These are phyloP conservation scores for Aphaenogaster rudis DNA, from an alignment of 1,140 invertebrate species.

Conservation along the genomic window DNA sequence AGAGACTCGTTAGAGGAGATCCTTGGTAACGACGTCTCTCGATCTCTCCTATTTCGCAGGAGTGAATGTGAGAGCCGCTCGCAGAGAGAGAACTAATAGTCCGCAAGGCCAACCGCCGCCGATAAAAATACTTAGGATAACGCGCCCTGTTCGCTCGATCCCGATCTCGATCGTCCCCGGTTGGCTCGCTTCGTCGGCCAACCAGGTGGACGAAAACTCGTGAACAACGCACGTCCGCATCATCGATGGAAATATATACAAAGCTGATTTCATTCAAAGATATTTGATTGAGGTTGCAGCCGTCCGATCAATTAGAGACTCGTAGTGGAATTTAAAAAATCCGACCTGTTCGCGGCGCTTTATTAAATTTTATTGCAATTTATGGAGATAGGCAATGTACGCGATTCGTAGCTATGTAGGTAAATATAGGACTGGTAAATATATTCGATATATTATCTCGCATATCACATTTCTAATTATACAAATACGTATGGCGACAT, in stretches of 20 bases:
- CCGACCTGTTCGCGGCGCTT: not conserved
- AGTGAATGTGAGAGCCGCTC: constrained; percentile 68
- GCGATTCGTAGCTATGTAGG: not conserved
- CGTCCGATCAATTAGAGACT: not conserved
- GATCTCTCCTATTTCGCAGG: constrained; percentile 58
- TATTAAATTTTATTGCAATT: not conserved
- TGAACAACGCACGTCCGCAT: not conserved
- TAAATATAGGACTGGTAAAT: not conserved
- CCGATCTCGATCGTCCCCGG: not conserved
- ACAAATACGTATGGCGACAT: not conserved
- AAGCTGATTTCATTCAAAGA: not conserved
- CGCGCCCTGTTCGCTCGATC: constrained; percentile 37
- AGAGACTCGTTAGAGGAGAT: constrained; percentile 52
- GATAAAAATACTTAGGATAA: constrained; percentile 71
- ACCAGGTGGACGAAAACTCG: not conserved
- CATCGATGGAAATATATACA: constrained; percentile 46
- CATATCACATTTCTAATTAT: not conserved
- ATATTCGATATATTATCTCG: not conserved
- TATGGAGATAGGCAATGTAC: not conserved
- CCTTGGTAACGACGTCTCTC: constrained; percentile 21
- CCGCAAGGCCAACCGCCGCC: constrained; percentile 68
- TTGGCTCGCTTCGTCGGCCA: not conserved
- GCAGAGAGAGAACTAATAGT: constrained; percentile 53
- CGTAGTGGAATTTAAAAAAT: not conserved
- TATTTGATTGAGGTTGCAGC: not conserved